These are phyloP conservation scores for Automeris io DNA, from an alignment of 2,888 invertebrate species.

Conservation along the genomic window DNA sequence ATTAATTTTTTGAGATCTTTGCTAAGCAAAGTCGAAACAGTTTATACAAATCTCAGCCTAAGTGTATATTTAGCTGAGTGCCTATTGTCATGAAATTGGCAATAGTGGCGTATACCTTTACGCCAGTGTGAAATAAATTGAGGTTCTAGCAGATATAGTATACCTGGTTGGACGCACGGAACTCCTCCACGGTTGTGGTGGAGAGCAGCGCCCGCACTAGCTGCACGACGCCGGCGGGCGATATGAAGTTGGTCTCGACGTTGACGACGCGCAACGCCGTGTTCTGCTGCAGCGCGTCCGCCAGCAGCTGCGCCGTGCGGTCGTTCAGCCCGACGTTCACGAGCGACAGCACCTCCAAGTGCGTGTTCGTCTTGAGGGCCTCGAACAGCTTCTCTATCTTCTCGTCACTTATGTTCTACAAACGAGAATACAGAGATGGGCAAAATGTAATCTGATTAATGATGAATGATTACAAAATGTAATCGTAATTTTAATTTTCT, in stretches of 20 bases:
- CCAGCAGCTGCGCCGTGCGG: conserved; percentile 87
- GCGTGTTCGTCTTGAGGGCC: conserved; percentile 91
- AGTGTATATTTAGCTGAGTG: too few species aligned
- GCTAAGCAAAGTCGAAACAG: too few species aligned
- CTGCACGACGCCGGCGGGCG: conserved; percentile 90
- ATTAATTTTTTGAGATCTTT: too few species aligned
- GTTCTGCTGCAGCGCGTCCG: conserved; percentile 89
- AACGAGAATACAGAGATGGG: too few species aligned
- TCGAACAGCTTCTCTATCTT: conserved; percentile 93
- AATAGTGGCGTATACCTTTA: too few species aligned
- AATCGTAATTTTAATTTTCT: too few species aligned
- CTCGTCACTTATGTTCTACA: conserved; percentile 97
- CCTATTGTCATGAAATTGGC: too few species aligned
- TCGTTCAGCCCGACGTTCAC: conserved; percentile 97
- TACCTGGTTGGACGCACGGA: conserved; percentile 98
- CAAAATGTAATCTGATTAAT: too few species aligned
- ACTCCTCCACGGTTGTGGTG: conserved; percentile 93
- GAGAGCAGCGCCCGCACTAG: conserved; percentile 91
- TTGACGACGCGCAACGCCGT: conserved; percentile 88
- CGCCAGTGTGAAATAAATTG: too few species aligned
- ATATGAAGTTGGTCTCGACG: conserved; percentile 98
- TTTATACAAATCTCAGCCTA: too few species aligned
- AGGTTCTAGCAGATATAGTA: neutral
- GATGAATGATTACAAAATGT: too few species aligned
- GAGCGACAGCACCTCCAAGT: conserved; percentile 92